Base-by-base conservation (phyloP, 2,888 invertebrate genomes). In the Perdita meconis region DNA sequence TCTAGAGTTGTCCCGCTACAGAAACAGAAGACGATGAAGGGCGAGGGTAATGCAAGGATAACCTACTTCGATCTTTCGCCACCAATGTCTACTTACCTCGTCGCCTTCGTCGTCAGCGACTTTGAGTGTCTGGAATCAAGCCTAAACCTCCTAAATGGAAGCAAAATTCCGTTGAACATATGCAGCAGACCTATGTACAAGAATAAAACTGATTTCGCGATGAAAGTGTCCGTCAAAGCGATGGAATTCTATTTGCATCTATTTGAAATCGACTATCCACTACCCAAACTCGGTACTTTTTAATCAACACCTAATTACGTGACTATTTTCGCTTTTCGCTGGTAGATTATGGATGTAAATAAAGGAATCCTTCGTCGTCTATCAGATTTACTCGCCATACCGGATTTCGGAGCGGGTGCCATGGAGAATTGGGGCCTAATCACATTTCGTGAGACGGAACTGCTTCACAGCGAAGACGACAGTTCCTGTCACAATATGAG, bases 401-500 rank as follows among this genome's bases (percentile, higher is more conserved):
- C 80, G 0, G 80, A 80, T 60, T 80, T 80, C 66, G 36, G 69
- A 1, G 66, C 80, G 1, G 80, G 80, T 2, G 80, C 80, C 0
- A 80, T 80, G 80, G 80, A 80, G 19, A 80, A 80, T 22, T 80
- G 80, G 80, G 80, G 80, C 4, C 24, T 80, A 55, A 2, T 80
- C 26, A 74, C 80, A 1, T 80, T 80, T 6, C 74, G 80, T 24
- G 80, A 80, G 16, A 70, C 80, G 1, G 78, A 83, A 22, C 63
- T 87, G 16, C 69, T 89, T 13, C 84, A 81, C 30, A 86, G 83
- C 68, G 83, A 82, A 61, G 93, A 94, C 74, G 94, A 94, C 87
- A 91, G 93, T 24, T 94, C 94, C 1, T 93, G 93, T 10, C 92
- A 92, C 34, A 94, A 93, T 86, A 94, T 94, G 82, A 95, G 95